Base-by-base conservation (phyloP, 1,140 invertebrate species). In the Zaprionus vittiger region DNA sequence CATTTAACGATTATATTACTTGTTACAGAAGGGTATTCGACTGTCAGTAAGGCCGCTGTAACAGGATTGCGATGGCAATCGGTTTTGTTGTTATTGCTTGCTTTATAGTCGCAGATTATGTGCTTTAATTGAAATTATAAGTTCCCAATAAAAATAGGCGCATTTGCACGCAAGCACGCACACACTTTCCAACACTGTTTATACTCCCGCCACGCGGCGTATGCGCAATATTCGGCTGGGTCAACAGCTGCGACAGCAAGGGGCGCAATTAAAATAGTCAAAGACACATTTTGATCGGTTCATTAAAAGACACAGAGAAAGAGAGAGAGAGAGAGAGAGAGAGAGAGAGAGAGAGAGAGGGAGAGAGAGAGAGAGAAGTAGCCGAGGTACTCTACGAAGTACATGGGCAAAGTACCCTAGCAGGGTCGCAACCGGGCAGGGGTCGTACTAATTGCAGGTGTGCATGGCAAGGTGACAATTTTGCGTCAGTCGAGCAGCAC, bases 381-480 rank as follows among this genome's bases (percentile, higher is more conserved):
- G 17, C n/a, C 12, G 7, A 5, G 47, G 62, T n/a, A 64, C 17
- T 64, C 28, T n/a, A 28, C 54, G 5, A 6, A 44, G 14, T 34
- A 34, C 31, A 34, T 11, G 31, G 31, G 9, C 7, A 34, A 34
- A 34, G 31, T 56, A 66, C 22, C 52, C 17, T 54, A 52, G n/a
- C 20, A 75, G 77, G 34, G 71, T 55, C 15, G 65, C 11, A 12
- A n/a, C 41, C 55, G 65, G 55, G 68, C 79, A 70, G 41, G 41
- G 41, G 41, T 47, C 68, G 78, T 78, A 57, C 78, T 79, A 87
- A 87, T 87, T 87, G 85, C 84, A 87, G 84, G 84, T 87, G 85
- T 87, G 75, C 84, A 90, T 87, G 70, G 81, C 85, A 87, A 87
- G 84, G 84, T 89, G 84, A 87, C 84, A 87, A 87, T 87, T 87